These are phyloP conservation scores for Montipora foliosa DNA, from an alignment of 64 coral and sea anemone species.

Conservation along the genomic window DNA sequence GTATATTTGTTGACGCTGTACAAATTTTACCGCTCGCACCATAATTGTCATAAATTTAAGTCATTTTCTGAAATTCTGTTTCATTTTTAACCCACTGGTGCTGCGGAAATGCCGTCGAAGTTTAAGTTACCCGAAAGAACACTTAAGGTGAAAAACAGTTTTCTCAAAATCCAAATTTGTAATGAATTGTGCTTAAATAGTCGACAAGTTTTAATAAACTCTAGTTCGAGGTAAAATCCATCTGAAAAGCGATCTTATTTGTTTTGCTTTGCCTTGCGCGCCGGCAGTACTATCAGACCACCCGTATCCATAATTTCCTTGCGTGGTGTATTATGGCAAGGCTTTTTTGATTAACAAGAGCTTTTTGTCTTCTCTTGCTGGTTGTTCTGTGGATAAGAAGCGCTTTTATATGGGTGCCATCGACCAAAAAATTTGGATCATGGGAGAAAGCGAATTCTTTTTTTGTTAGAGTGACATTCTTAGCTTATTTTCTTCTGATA, in stretches of 20 bases:
- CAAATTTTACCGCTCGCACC: constrained; percentile 58
- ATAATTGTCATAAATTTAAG: constrained; percentile 33
- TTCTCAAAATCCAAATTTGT: constrained; percentile 65
- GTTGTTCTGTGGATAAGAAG: constrained; percentile 8
- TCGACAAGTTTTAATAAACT: constrained; percentile 81
- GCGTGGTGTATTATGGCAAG: constrained; percentile 32
- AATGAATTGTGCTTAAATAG: constrained; percentile 77
- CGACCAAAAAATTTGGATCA: neutral
- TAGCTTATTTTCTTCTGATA: constrained; percentile 11
- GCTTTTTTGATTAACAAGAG: constrained; percentile 24
- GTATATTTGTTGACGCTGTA: constrained; percentile 63
- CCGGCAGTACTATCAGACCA: constrained; percentile 15
- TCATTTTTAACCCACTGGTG: constrained; percentile 51
- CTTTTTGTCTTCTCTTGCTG: constrained; percentile 20
- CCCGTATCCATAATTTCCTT: constrained; percentile 47
- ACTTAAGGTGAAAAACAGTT: constrained; percentile 25
- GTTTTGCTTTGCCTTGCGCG: constrained; percentile 42
- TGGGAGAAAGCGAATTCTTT: neutral
- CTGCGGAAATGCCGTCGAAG: constrained; percentile 42
- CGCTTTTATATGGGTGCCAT: neutral
- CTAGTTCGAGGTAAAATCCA: constrained; percentile 41
- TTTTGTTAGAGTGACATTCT: neutral
- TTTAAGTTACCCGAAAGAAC: constrained; percentile 38
- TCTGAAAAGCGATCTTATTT: constrained; percentile 21
- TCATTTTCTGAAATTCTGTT: constrained; percentile 57